Evolutionary conservation across 2,113 vertebrate species (phyloP), one percentile per base, ranked within the genome.

Genomic region (Eurystomus gularis): DNA sequence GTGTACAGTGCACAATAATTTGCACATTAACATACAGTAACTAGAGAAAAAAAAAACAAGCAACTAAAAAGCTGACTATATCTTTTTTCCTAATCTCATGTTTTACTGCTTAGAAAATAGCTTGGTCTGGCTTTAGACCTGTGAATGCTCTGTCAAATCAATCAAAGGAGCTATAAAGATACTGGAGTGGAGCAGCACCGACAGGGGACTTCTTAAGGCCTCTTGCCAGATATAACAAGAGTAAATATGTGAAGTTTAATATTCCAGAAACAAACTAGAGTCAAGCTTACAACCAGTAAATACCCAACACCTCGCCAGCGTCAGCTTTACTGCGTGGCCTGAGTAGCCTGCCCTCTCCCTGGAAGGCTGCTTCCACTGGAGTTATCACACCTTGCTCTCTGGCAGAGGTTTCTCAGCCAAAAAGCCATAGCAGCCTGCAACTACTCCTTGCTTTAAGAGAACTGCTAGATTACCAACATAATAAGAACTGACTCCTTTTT

Each of bases 151-250:
- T 96, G 97, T 97, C 97, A 96, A 85, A 97, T 94, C 93, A 91
- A 95, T 97, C 94, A 92, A 80, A 93, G 94, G 58, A 90, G 81
- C 15, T 46, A 89, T 90, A 95, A 96, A 97, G 97, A 98, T 94
- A 94, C 92, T 82, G 84, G 92, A 91, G 87, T 54, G 6, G 33
- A 97, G 86, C 78, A 75, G 60, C 88, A 94, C 87, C 92, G 89
- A 73, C 65, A 92, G 75, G 96, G 93, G 95, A 97, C 87, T 95
- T 60, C 73, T 86, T n/a, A 52, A 95, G 92, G 95, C 94, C 93
- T 86, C 73, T 70, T 97, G 97, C 97, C 98, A 98, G 95, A 96
- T 82, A 95, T 33, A 98, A 94, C 95, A 98, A 96, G 83, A 95
- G 88, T 82, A 96, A 97, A 97, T 96, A 97, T 16, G 93, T 95